Base-by-base conservation (phyloP, 2,113 vertebrate genomes). In the Mobula birostris region DNA sequence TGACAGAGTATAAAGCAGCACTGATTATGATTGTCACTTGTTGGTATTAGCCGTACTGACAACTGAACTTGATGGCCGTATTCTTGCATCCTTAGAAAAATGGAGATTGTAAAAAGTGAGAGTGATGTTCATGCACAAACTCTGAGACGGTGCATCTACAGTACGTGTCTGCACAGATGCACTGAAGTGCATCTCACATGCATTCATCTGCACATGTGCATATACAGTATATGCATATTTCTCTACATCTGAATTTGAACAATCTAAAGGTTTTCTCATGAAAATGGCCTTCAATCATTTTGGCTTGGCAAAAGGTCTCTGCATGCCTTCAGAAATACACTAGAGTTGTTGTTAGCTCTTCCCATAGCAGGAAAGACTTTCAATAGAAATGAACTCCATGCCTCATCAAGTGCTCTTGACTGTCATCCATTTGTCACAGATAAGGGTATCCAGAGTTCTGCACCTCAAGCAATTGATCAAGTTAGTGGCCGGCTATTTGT, bases 1-100 rank as follows among this genome's bases (percentile, higher is more conserved):
- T 92, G 90, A 92, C 90, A 72, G 36, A 72, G 17, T n/a, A 19
- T 72, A 92, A 48, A 93, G 40, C 91, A 74, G 36, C 68, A 40
- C 36, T 9, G 32, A 1, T 70, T 93, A 56, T 74, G 24, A 74
- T 36, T 72, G 36, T 74, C 68, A 72, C 32, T 93, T 48, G 68
- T 93, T 93, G 24, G 87, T 12, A 36, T 68, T 68, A 68, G n/a
- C 6, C 40, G 58, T 0, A 82, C 79, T 19, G 56, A 27, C 24
- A n/a, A 11, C 56, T 88, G 27, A 88, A 88, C 85, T 15, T 66
- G 27, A 11, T n/a, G 61, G 61, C 58, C 29, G 11, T 63, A 63
- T 63, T 29, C 63, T 48, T 66, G 63, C 58, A 63, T 32, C n/a
- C 5, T 29, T 11, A 32, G 15, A 27, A 88, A 88, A 29, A 63